Conservation (phyloP, 1,140 invertebrate genomes). For the Seison nebaliae region DNA sequence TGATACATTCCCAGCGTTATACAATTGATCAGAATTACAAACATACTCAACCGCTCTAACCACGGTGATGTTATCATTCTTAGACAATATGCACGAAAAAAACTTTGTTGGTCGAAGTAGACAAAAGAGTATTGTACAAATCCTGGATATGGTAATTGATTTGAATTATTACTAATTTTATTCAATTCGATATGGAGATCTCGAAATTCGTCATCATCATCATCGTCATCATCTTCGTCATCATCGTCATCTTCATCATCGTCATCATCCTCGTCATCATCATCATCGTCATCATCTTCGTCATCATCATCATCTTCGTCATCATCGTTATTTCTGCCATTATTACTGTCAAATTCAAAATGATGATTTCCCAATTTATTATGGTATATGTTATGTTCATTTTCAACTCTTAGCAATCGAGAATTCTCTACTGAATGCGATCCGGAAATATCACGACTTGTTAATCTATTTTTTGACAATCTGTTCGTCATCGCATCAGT, state of each 20-base stretch:
- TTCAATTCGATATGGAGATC: not conserved
- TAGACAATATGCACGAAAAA: conserved; percentile 63
- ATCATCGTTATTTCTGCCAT: not conserved
- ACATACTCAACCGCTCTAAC: conserved; percentile 93
- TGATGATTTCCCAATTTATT: too few relatives aligned
- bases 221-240: not conserved
- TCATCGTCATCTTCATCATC: conserved; percentile 17
- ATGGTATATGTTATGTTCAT: too few relatives aligned
- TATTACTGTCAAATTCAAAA: conserved; percentile 2
- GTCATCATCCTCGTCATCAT: conserved; percentile 12
- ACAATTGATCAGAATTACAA: conserved; percentile 90
- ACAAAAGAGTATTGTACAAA: conserved; percentile 44
- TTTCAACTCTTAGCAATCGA: too few relatives aligned
- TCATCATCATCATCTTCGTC: conserved; percentile 4
- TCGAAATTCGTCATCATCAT: not conserved
- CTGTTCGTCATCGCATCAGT: too few relatives aligned
- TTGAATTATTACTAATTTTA: too few relatives aligned
- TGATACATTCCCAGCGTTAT: conserved; percentile 96
- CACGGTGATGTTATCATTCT: conserved; percentile 85
- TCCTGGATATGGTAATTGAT: conserved; percentile 50
- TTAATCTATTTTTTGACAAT: too few relatives aligned
- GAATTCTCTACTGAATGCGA: too few relatives aligned
- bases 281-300: conserved; percentile 1
- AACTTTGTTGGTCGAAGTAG: conserved; percentile 56
- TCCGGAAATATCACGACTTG: too few relatives aligned